Conservation (phyloP, 2,113 vertebrate species). For the Nothoprocta perdicaria region DNA sequence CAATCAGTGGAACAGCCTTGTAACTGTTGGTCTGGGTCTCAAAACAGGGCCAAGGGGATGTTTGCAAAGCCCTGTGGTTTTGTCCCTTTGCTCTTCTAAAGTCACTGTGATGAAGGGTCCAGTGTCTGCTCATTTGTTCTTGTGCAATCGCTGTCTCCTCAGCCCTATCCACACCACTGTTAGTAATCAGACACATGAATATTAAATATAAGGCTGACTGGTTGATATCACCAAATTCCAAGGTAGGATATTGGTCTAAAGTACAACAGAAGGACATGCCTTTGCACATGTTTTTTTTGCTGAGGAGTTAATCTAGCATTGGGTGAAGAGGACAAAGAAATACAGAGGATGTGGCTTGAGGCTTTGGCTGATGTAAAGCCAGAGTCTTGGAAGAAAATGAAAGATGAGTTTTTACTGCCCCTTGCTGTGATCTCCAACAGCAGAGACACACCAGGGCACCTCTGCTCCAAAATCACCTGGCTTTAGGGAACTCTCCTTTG, state of each 20-base stretch:
- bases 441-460: not conserved
- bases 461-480: not conserved
- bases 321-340: not conserved
- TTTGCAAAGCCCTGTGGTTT: not conserved
- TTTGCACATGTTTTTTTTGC: not conserved
- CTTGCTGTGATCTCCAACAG: not conserved
- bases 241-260: not conserved
- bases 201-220: not conserved
- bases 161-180: not conserved
- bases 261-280: constrained; percentile 1
- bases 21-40: fast-evolving
- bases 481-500: not conserved
- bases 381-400: not conserved
- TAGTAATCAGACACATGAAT: not conserved
- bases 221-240: not conserved
- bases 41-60: not conserved
- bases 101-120: fast-evolving
- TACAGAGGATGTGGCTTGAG: constrained; percentile 52
- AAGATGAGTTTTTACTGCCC: not conserved
- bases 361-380: constrained; percentile 3
- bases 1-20: not conserved
- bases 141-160: fast-evolving
- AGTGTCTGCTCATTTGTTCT: fast-evolving
- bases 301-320: constrained; percentile 38
- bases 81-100: not conserved